A percentile compares a stretch with the other conserved stretches of the same genome.
Evolutionary conservation across 30 jellyfish, hydroid and myxozoan genomes (phyloP).

Genomic region (Chironex yamaguchii): DNA sequence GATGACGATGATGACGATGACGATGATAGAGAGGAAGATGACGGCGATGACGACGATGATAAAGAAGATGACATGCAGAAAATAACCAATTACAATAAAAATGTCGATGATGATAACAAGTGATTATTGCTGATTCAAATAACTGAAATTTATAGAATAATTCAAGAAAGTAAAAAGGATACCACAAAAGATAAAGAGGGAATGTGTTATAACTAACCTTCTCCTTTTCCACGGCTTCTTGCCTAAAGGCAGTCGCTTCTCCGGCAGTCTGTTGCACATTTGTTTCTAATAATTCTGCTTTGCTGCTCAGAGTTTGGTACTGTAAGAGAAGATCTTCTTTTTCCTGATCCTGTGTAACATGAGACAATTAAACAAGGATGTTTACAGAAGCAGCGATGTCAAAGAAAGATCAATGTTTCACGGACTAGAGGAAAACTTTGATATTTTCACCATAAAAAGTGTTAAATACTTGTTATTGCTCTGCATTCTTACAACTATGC

Average conservation of each 20-base stretch:
- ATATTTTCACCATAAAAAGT: no score
- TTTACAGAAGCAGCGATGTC: no score
- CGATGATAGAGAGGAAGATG: no score
- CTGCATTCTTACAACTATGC: no score
- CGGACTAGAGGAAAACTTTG: no score
- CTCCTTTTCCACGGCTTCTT: conserved; percentile 62
- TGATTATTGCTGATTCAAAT: no score
- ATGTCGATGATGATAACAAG: no score
- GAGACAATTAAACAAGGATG: no score
- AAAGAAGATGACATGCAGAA: neutral
- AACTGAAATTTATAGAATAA: no score
- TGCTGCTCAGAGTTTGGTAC: conserved; percentile 78
- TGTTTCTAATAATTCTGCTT: conserved; percentile 88
- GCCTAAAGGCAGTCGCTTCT: conserved; percentile 67
- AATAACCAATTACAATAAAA: neutral
- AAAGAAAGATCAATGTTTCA: no score
- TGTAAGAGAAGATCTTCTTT: conserved; percentile 87
- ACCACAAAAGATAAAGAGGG: neutral
- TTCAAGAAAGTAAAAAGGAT: neutral
- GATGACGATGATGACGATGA: no score
- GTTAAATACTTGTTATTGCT: no score
- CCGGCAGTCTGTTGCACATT: conserved; percentile 90
- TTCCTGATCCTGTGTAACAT: conserved; percentile 82
- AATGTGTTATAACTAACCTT: conserved; percentile 44
- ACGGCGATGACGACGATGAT: neutral